Conservation (phyloP, 2,113 vertebrate genomes). For the Gracilinanus agilis region DNA sequence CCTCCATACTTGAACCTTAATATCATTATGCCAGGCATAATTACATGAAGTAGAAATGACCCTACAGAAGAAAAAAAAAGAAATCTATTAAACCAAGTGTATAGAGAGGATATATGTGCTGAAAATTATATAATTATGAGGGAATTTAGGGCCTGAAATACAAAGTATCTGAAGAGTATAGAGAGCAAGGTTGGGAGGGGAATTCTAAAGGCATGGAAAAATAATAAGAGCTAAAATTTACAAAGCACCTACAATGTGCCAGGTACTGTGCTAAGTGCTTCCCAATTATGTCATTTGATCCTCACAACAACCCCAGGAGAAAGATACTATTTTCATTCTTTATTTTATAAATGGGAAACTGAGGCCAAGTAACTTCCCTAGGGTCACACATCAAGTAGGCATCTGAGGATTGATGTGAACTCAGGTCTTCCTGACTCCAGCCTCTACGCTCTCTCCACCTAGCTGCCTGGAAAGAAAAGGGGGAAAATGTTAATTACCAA, state of each 20-base stretch:
- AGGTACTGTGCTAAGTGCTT: not conserved
- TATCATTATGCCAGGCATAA: not conserved
- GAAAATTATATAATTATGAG: not conserved
- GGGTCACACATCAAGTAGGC: not conserved
- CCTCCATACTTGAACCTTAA: not conserved
- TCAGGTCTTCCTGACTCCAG: not conserved
- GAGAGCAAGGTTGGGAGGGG: not conserved
- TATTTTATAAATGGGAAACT: not conserved
- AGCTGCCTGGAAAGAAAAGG: not conserved
- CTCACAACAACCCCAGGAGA: not conserved
- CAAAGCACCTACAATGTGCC: not conserved
- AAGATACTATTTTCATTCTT: not conserved
- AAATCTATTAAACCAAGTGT: not conserved
- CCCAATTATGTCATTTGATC: not conserved
- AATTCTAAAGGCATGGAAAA: not conserved
- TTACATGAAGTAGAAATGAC: not conserved
- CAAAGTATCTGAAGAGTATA: not conserved
- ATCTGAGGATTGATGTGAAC: not conserved
- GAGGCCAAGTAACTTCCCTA: not conserved
- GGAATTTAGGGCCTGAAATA: not conserved
- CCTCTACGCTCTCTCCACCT: not conserved
- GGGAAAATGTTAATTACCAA: not conserved
- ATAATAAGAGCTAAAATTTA: not conserved
- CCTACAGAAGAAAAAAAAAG: not conserved
- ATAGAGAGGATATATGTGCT: not conserved